These are phyloP conservation scores for Onychorhynchus coronatus DNA, from an alignment of 2,113 vertebrate species.

Conservation along the genomic window DNA sequence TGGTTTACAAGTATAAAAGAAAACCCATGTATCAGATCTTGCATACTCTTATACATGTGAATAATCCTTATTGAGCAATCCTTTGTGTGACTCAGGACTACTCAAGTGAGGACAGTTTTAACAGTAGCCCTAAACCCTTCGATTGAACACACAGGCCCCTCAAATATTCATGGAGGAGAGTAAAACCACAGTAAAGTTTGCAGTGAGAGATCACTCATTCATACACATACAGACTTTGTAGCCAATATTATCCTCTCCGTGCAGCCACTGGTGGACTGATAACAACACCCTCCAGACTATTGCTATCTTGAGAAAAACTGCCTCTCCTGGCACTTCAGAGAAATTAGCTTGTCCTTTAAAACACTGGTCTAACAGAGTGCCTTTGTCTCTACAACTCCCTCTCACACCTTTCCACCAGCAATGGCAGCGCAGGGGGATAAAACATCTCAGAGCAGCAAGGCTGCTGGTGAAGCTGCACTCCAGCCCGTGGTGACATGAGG, in stretches of 20 bases:
- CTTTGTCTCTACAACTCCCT: not conserved
- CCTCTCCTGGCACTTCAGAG: not conserved
- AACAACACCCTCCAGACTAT: not conserved
- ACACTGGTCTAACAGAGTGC: not conserved
- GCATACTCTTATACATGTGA: not conserved
- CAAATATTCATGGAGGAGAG: not conserved
- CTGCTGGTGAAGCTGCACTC: not conserved
- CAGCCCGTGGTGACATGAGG: not conserved
- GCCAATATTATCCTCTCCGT: not conserved
- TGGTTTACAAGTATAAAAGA: conserved; percentile 29
- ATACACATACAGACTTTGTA: not conserved
- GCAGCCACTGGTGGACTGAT: not conserved
- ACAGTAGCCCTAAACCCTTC: not conserved
- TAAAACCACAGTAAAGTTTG: not conserved
- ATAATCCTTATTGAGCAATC: not conserved
- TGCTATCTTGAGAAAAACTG: not conserved
- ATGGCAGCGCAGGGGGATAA: not conserved
- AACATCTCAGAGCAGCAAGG: not conserved
- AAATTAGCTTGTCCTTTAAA: not conserved
- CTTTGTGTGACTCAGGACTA: not conserved
- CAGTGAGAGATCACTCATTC: not conserved
- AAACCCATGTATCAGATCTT: not conserved
- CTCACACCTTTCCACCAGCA: not conserved
- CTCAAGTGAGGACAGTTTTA: not conserved
- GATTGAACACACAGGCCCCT: not conserved